Evolutionary conservation across 2,797 vertebrate genomes (phyloP).

Genomic region (Euphonia xanthogaster): DNA sequence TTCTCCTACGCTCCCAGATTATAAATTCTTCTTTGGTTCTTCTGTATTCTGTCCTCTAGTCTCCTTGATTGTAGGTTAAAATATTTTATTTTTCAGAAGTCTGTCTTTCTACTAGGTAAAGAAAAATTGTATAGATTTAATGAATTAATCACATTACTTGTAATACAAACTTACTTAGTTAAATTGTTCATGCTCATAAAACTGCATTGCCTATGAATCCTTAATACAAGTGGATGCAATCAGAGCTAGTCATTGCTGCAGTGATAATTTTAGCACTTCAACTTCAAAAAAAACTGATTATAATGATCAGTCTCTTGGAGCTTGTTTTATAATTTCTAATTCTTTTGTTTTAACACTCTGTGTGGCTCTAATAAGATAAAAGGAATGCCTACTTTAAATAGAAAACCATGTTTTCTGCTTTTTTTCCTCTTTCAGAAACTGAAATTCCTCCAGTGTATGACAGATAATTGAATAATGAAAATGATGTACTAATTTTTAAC

Average conservation of each 20-base stretch:
- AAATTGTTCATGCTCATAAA: neutral
- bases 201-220: neutral
- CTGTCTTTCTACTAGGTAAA: neutral
- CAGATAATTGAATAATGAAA: slow-evolving; percentile 10
- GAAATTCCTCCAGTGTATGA: neutral
- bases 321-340: slow-evolving; percentile 14
- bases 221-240: neutral
- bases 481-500: neutral
- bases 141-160: neutral
- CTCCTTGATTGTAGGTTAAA: neutral
- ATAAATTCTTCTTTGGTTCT: neutral
- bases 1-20: neutral
- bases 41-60: neutral
- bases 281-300: neutral
- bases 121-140: neutral
- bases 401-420: neutral
- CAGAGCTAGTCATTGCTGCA: neutral
- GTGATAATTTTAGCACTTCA: slow-evolving; percentile 4
- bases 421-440: neutral
- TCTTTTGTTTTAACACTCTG: slow-evolving; percentile 26
- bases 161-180: neutral
- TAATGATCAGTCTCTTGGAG: neutral
- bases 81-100: neutral
- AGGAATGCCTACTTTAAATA: neutral
- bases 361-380: slow-evolving; percentile 4